A percentile compares a stretch with the other conserved stretches of the same genome.
Conservation (phyloP, 1,140 invertebrate genomes). For the Hestina assimilis region DNA sequence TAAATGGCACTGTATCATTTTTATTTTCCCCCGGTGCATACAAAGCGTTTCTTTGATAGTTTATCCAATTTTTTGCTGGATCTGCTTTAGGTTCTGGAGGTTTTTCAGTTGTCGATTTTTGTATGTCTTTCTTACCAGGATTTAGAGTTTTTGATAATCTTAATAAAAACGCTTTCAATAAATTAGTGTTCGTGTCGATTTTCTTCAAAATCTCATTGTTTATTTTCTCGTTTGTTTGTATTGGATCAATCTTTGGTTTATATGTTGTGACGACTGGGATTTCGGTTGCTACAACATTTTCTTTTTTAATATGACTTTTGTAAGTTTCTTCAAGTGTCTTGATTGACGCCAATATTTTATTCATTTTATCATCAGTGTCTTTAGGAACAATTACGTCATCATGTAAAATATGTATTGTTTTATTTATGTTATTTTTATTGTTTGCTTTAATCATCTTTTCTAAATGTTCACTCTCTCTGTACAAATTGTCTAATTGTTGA, state of each 20-base stretch:
- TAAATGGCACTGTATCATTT: slow-evolving; percentile 13
- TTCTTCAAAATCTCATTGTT: slow-evolving; percentile 18
- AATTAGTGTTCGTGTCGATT: slow-evolving; percentile 18
- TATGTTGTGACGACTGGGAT: no score
- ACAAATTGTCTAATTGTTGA: slow-evolving; percentile 13
- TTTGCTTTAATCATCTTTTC: slow-evolving; percentile 10
- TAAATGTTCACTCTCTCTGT: slow-evolving; percentile 20
- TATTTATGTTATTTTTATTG: slow-evolving; percentile 9
- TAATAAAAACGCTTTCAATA: slow-evolving; percentile 14
- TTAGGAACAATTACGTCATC: not conserved
- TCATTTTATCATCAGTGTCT: slow-evolving; percentile 4
- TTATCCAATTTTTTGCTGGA: slow-evolving; percentile 6
- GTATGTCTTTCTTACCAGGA: not conserved
- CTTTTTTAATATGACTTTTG: not conserved
- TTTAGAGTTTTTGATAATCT: slow-evolving; percentile 12
- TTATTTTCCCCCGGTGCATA: not conserved
- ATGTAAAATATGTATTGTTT: not conserved
- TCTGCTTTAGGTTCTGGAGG: not conserved
- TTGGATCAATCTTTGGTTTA: slow-evolving; percentile 1
- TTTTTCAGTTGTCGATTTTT: not conserved
- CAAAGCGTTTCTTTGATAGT: not conserved
- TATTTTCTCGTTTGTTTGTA: slow-evolving; percentile 18
- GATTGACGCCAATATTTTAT: slow-evolving; percentile 3
- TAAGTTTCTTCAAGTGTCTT: slow-evolving; percentile 16
- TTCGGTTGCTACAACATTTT: not conserved